A percentile compares a stretch with the other conserved stretches of the same genome.
Evolutionary conservation across 2,113 vertebrate species (phyloP).

Genomic region (Rousettus leschenaultii): DNA sequence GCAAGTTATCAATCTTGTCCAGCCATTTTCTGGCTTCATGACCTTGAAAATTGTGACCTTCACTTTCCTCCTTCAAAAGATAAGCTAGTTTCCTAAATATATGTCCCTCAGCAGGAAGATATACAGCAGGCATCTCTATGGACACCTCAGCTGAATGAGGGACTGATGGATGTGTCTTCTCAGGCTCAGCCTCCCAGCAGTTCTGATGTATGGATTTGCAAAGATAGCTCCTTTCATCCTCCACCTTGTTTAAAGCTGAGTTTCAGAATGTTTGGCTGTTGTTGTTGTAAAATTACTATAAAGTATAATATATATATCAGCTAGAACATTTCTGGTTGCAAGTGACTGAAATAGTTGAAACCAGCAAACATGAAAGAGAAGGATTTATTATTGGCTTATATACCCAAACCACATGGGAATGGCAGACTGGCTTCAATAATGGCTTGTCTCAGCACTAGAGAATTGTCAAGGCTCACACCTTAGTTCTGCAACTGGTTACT

Average conservation of each 20-base stretch:
- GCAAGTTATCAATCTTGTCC: not conserved
- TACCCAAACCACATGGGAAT: not conserved
- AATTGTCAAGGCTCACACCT: not conserved
- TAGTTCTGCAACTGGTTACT: not conserved
- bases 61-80: not conserved
- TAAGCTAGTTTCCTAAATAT: not conserved
- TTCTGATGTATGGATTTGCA: not conserved
- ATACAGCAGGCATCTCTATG: not conserved
- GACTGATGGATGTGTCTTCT: not conserved
- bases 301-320: not conserved
- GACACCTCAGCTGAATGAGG: not conserved
- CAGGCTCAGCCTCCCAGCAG: not conserved
- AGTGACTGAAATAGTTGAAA: conserved; percentile 2
- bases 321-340: not conserved
- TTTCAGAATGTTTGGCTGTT: not conserved
- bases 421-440: not conserved
- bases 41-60: conserved; percentile 13
- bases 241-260: not conserved
- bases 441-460: not conserved
- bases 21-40: not conserved
- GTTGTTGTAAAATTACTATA: not conserved
- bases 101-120: not conserved
- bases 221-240: not conserved
- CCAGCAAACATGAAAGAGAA: not conserved
- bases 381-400: not conserved